A percentile compares a stretch with the other conserved stretches of the same genome.
Conservation (phyloP, 1,140 invertebrate species). For the Diorhabda carinulata region DNA sequence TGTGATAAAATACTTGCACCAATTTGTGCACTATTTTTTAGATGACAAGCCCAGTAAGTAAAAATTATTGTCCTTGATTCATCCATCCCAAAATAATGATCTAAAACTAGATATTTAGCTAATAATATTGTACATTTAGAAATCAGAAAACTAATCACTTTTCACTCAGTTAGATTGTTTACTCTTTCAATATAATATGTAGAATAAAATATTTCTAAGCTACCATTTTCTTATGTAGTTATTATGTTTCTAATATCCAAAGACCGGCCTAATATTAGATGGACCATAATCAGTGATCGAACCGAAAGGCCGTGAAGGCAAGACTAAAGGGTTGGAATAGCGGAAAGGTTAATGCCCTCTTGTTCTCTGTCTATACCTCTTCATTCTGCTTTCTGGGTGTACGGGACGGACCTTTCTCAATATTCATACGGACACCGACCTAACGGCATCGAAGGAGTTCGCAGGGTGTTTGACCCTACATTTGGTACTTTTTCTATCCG, state of each 20-base stretch:
- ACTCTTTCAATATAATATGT: too few species aligned
- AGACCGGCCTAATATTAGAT: neutral
- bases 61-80: too few species aligned
- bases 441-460: neutral
- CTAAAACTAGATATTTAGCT: too few species aligned
- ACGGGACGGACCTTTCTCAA: slow-evolving; percentile 1
- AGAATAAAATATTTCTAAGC: too few species aligned
- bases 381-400: neutral
- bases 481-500: neutral
- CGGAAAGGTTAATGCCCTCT: neutral
- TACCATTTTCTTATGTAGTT: too few species aligned
- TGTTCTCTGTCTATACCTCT: neutral
- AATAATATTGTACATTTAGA: too few species aligned
- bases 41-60: too few species aligned
- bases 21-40: too few species aligned
- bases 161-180: too few species aligned
- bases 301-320: slow-evolving; percentile 1
- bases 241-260: neutral
- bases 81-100: too few species aligned
- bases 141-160: too few species aligned
- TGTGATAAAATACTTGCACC: too few species aligned
- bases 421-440: slow-evolving; percentile 1
- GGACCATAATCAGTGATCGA: neutral
- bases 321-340: neutral
- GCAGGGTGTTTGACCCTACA: neutral